These are phyloP conservation scores for Margarornis squamiger DNA, from an alignment of 2,797 vertebrate genomes.

Conservation along the genomic window DNA sequence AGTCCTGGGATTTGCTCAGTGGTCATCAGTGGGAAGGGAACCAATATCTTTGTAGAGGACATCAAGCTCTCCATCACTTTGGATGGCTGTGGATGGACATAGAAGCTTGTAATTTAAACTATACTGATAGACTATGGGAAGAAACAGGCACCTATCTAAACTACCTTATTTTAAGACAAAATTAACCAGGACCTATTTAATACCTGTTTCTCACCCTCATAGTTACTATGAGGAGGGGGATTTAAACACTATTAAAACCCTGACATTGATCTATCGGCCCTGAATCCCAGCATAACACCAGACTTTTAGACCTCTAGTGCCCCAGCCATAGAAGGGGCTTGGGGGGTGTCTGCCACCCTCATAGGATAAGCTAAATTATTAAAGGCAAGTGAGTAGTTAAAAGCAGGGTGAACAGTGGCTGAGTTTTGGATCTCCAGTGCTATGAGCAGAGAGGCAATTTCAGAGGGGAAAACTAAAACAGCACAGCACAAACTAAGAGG, in stretches of 20 bases:
- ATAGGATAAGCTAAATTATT: background rate
- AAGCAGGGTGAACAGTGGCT: background rate
- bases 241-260: background rate
- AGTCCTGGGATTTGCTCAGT: background rate
- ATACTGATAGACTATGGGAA: background rate
- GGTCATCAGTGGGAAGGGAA: background rate
- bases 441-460: background rate
- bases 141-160: background rate
- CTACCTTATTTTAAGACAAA: background rate
- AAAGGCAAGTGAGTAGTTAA: background rate
- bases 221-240: background rate
- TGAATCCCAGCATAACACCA: background rate
- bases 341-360: background rate
- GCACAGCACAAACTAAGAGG: background rate
- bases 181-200: background rate
- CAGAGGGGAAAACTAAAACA: background rate
- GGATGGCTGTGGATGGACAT: background rate
- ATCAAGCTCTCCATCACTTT: background rate
- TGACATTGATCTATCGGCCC: background rate
- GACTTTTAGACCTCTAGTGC: background rate
- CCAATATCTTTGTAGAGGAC: background rate
- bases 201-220: accelerated
- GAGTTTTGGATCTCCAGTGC: background rate
- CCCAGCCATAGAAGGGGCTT: background rate
- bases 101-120: background rate